Evolutionary conservation across 2,113 vertebrate genomes (phyloP), one percentile per base, ranked within the genome.

Genomic region (Nycticorax nycticorax): DNA sequence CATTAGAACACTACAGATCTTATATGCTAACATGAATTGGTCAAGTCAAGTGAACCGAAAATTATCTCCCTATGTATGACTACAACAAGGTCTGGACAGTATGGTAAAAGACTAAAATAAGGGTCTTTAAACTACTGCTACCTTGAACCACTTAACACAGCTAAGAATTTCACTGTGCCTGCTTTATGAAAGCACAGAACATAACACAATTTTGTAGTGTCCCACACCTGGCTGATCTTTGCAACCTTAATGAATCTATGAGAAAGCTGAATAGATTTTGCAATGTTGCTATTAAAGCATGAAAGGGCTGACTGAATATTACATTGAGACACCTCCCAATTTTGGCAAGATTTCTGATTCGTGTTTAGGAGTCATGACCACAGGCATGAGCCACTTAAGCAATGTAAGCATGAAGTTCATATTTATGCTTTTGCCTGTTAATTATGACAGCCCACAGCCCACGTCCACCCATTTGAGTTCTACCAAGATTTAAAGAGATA

Each of bases 331-430:
- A 68, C 20, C 28, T 80, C 35, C 33, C n/a, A 55, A 56, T 75
- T 87, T 64, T 53, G 62, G 52, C 39, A 59, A 53, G 57, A 56
- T 47, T 89, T 82, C 78, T 33, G 10, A n/a, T 72, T 88, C 3
- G 1, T 1, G 1, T 79, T 85, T 37, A 82, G 43, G 39, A 92
- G 27, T 79, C 57, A 59, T 6, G 57, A 72, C 53, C 63, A 48
- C 17, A 45, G 19, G 23, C 43, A 75, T 5, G 6, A 93, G 59
- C 13, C 35, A n/a, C 62, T 75, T 45, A 28, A 55, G 22, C 22
- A 68, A 67, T 0, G 0, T 43, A 88, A 88, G 14, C 6, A 0
- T 53, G 8, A 90, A 59, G 20, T 75, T 22, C 45, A 12, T 35
- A 27, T 30, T 78, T 35, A 59, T 60, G 39, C 43, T 76, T 96